These are phyloP conservation scores for Brenthis ino DNA, from an alignment of 2,888 invertebrate species.

Conservation along the genomic window DNA sequence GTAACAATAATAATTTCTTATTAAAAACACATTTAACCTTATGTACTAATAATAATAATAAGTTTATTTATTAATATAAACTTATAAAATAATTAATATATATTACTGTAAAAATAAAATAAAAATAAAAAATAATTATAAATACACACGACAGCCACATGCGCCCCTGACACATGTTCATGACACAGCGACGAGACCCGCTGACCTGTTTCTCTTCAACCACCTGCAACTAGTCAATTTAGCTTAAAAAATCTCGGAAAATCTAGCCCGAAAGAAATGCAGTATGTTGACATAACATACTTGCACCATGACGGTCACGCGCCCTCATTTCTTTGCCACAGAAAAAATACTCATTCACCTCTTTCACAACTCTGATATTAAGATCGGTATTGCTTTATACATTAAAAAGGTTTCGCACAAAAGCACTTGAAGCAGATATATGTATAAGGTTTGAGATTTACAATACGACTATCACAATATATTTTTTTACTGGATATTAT, in stretches of 20 bases:
- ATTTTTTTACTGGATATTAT: neutral
- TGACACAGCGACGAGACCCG: conserved; percentile 73
- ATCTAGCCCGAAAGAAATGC: conserved; percentile 73
- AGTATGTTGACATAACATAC: conserved; percentile 77
- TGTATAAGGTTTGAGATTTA: neutral
- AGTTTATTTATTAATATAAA: too few relatives aligned
- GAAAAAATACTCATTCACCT: conserved; percentile 56
- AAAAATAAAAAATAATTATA: neutral
- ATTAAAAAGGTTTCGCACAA: neutral
- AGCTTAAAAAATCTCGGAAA: conserved; percentile 75
- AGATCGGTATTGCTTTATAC: conserved; percentile 60
- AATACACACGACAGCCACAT: conserved; percentile 40
- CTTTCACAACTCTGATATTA: conserved; percentile 63
- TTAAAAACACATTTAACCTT: too few relatives aligned
- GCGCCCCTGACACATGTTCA: conserved; percentile 73
- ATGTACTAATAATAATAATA: too few relatives aligned
- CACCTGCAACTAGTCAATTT: conserved; percentile 78
- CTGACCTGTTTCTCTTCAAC: conserved; percentile 77
- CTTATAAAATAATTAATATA: neutral
- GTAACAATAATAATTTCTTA: too few relatives aligned
- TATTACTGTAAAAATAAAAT: neutral
- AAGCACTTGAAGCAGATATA: neutral
- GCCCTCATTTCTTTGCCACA: conserved; percentile 66
- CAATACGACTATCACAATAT: neutral
- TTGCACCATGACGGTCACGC: conserved; percentile 61